Evolutionary conservation across 2,113 vertebrate species (phyloP), one percentile per base, ranked within the genome.

Genomic region (Oceanites oceanicus): DNA sequence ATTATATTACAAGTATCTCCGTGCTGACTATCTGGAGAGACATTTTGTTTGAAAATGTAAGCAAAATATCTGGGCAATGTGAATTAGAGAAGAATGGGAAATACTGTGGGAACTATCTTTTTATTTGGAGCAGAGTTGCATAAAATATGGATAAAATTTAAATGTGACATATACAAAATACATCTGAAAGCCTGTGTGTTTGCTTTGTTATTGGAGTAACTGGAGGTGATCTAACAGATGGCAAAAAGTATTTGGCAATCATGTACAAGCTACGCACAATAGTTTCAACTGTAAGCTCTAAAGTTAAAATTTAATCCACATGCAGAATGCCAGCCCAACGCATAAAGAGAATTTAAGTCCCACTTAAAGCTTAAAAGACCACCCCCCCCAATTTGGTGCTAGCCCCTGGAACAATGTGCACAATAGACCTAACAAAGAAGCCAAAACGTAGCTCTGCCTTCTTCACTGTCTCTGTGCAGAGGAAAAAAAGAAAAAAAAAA

Each of bases 371-470:
- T 81, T 75, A 85, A 78, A 93, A 92, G 77, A 84, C 47, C 29
- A 4, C 56, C 47, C 56, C 32, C 55, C 49, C 56, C 83, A 84
- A 3, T 87, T 94, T 87, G 80, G 89, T 90, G 70, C 72, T 87
- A 85, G 71, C 63, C 29, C 63, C 45, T 42, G 9, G 49, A 97
- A 96, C 66, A 95, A 81, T 76, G 52, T 29, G 72, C 65, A 85
- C 94, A 84, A 93, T 45, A 72, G 89, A 90, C 23, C 22, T 18
- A 95, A 93, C 70, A 93, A 96, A 67, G 68, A 4, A 42, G 66
- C 86, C 50, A 90, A 94, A 88, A 92, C 34, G 11, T 97, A 99
- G 99, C 99, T 99, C 99, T 58, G 98, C 98, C 97, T 99, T 99
- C 98, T 98, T 98, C 90, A 98, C 98, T 94, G 99, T 98, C 83